Evolutionary conservation across 2,113 vertebrate genomes (phyloP).

Genomic region (Butastur rufipennis): DNA sequence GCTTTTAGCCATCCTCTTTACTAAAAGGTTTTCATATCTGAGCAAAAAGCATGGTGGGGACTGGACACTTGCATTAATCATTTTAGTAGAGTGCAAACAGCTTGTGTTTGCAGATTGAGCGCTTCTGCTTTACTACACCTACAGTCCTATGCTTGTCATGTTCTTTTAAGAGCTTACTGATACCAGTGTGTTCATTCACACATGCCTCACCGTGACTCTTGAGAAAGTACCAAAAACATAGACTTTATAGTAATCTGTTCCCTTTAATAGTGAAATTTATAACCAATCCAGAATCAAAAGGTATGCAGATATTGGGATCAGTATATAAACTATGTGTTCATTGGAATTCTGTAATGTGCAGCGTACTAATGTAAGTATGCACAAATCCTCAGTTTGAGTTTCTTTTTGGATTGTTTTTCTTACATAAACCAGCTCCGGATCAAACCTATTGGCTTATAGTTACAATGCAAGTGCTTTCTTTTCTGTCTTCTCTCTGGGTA

Average conservation of each 20-base stretch:
- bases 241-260: background rate
- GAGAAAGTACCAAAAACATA: background rate
- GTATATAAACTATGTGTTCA: background rate
- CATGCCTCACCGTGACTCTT: background rate
- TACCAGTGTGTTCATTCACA: background rate
- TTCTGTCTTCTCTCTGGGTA: background rate
- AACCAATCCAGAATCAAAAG: background rate
- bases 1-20: background rate
- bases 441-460: background rate
- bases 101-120: background rate
- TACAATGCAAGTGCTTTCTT: background rate
- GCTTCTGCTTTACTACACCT: background rate
- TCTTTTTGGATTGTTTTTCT: background rate
- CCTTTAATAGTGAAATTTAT: background rate
- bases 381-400: background rate
- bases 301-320: background rate
- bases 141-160: background rate
- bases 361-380: background rate
- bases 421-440: background rate
- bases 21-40: background rate
- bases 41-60: background rate
- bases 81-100: background rate
- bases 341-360: background rate
- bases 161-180: background rate
- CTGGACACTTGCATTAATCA: background rate